Base-by-base conservation (phyloP, 2,888 invertebrate species). In the Iphiclides podalirius region DNA sequence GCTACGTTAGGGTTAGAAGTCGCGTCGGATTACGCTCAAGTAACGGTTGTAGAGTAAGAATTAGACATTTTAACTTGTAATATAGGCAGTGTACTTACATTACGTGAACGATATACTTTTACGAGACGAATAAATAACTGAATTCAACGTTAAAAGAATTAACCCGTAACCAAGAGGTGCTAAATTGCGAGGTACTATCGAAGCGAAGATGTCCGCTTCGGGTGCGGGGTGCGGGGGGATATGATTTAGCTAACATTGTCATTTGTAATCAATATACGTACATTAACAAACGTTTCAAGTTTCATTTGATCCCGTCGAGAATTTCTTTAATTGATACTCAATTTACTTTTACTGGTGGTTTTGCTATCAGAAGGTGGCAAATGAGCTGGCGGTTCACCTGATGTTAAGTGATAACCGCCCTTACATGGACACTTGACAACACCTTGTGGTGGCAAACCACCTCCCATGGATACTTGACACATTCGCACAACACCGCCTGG, bases 1-100 rank as follows among this genome's bases (percentile, higher is more conserved):
- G 87, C 86, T 88, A 87, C 77, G 87, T 76, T 13, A 70, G 78
- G 73, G 61, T 59, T 40, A 52, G 53, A 56, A 53, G 63, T 63
- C 65, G 57, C 74, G 72, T n/a, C 31, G 67, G 70, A 68, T 60
- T 62, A 69, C 73, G 79, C 78, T 81, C 79, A 80, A 81, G 61
- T 67, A 71, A 66, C 23, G 17, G 17, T 36, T 20, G 14, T 23
- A 42, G 23, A 17, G 12, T 11, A 42, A 42, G 11, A 1, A 4
- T 31, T 31, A 31, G 11, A 31, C 31, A 31, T 31, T n/a, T n/a
- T 31, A 31, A 11, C 11, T 31, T 31, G 12, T 8, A 28, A 28
- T 6, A 28, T 28, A 28, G 28, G 28, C 28, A n/a, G 8, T 28
- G 28, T 28, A 28, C 28, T 28, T 28, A 28, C 6, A 28, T 28